Evolutionary conservation across 2,888 invertebrate species (phyloP), one percentile per base, ranked within the genome.

Genomic region (Philereme vetulata): DNA sequence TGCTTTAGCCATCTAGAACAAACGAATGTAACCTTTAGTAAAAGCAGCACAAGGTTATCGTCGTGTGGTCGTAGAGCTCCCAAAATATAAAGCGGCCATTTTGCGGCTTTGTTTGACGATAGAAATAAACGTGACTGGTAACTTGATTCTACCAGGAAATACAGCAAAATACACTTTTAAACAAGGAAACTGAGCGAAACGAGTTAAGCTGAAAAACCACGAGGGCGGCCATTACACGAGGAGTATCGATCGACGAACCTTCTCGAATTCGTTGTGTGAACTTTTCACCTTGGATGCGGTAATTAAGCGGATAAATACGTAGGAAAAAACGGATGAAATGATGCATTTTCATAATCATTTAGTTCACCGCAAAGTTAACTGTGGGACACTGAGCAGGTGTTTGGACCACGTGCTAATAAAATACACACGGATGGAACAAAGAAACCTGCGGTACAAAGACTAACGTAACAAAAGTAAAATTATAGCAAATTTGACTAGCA

Each of bases 1-100:
- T 94, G 96, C 95, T 91, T 95, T 95, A 64, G 90, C 93, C 93
- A 93, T 94, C 93, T 94, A 80, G 4, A 82, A 85, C 77, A 77
- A 80, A 60, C 7, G 43, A 71, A 63, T n/a, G 8, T 46, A 35
- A 0, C 5, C 34, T 50, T 62, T 71, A 55, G 52, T 4, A 10
- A 44, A n/a, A n/a, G 36, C 4, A 7, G 38, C 38, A 6, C 5
- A 38, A 38, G 8, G 38, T 8, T 38, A 38, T 21, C 21, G 21
- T 21, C 21, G 2, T 21, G 21, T 21, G 21, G 21, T 21, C 21
- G 38, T 8, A 4, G 38, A 7, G 5, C 1, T 7, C 5, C 5
- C 6, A 36, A 36, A 36, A 36, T 2, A 47, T 43, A 48, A 49
- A 47, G 47, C 55, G 62, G 64, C 67, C 67, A 67, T 67, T 56